Percentiles rank a stretch among this genome's conserved stretches.
Conservation (phyloP, 2,888 invertebrate genomes). For the Perizoma flavofasciatum region DNA sequence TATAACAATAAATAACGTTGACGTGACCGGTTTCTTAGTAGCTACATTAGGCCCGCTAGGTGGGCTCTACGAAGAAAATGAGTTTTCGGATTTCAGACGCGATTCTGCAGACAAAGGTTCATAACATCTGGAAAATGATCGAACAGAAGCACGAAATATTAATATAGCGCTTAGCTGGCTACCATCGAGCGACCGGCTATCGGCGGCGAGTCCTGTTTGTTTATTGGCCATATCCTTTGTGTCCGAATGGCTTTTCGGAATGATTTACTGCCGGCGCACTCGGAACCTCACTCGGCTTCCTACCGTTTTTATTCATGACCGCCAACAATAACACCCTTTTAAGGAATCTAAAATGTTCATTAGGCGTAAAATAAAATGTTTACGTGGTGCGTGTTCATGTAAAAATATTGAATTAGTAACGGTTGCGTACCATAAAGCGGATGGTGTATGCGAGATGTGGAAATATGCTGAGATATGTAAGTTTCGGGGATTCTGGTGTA, state of each 20-base stretch:
- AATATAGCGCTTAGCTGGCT: slow-evolving; percentile 54
- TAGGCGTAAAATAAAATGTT: slow-evolving; percentile 43
- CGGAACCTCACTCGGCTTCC: slow-evolving; percentile 50
- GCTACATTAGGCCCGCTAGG: slow-evolving; percentile 66
- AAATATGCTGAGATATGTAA: slow-evolving; percentile 52
- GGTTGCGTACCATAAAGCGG: slow-evolving; percentile 47
- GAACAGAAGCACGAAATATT: slow-evolving; percentile 55
- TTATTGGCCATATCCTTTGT: slow-evolving; percentile 77
- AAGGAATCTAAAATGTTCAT: slow-evolving; percentile 51
- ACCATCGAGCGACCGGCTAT: slow-evolving; percentile 52
- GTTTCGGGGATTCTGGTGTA: slow-evolving; percentile 50
- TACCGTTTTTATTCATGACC: slow-evolving; percentile 61
- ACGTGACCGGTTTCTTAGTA: slow-evolving; percentile 80
- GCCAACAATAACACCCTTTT: slow-evolving; percentile 52
- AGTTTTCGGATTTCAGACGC: slow-evolving; percentile 60
- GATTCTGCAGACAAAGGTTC: slow-evolving; percentile 55
- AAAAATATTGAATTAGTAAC: slow-evolving; percentile 43
- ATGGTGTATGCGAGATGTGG: slow-evolving; percentile 47
- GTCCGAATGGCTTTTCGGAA: slow-evolving; percentile 66
- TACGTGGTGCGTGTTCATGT: slow-evolving; percentile 35
- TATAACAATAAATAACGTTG: slow-evolving; percentile 78
- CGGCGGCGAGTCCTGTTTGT: slow-evolving; percentile 65
- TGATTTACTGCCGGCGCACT: slow-evolving; percentile 66
- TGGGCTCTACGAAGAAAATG: slow-evolving; percentile 57
- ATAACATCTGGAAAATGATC: slow-evolving; percentile 55